Evolutionary conservation across 2,113 vertebrate species (phyloP).

Genomic region (Carettochelys insculpta): DNA sequence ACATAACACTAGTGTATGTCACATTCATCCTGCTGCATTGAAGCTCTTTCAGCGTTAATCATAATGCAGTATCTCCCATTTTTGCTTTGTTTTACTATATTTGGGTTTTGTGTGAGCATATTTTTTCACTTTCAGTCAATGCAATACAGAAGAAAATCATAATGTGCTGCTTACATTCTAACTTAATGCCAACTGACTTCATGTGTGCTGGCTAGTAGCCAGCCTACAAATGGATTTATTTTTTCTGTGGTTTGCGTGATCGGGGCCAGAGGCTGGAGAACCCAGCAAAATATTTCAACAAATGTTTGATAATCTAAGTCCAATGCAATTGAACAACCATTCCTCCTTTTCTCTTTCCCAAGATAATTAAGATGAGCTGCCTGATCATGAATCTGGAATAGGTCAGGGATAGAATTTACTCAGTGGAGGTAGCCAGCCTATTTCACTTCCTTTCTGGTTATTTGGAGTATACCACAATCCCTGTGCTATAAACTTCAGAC

Average conservation of each 20-base stretch:
- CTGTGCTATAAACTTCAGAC: background rate
- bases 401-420: background rate
- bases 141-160: conserved; percentile 1
- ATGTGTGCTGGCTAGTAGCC: conserved; percentile 23
- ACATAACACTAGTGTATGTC: background rate
- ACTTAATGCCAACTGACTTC: conserved; percentile 19
- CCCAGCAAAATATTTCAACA: background rate
- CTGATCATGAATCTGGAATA: background rate
- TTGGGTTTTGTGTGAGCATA: background rate
- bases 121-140: conserved; percentile 20
- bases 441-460: background rate
- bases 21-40: background rate
- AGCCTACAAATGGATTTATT: background rate
- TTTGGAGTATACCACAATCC: background rate
- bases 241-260: conserved; percentile 19
- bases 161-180: background rate
- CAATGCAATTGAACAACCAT: background rate
- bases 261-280: background rate
- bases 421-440: background rate
- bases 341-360: background rate
- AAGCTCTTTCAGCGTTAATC: background rate
- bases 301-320: background rate
- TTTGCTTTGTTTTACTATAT: background rate
- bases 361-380: background rate
- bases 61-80: background rate